phyloP scores from a whole-genome alignment of 2,888 invertebrate genomes.

The Tinea trinotella region DNA sequence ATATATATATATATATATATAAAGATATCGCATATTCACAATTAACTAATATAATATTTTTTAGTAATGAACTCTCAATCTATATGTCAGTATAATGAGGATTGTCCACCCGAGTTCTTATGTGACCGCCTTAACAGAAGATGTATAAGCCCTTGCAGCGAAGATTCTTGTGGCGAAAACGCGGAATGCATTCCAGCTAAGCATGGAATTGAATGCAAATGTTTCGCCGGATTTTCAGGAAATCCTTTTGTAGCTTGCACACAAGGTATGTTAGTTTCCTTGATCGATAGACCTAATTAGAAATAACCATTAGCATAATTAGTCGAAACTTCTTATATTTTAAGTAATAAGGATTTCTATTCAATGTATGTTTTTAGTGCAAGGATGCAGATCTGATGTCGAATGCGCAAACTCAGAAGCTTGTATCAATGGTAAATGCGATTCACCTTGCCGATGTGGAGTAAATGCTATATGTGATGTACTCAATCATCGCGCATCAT shows the following conservation, averaged over 20 bases:
- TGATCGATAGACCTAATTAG: too few species aligned
- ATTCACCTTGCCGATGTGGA: constrained; percentile 85
- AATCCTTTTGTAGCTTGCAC: constrained; percentile 83
- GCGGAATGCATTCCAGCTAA: constrained; percentile 84
- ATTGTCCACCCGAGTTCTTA: constrained; percentile 88
- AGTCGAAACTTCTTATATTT: too few species aligned
- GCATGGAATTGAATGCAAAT: constrained; percentile 83
- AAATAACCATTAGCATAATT: too few species aligned
- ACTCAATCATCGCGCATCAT: constrained; percentile 81
- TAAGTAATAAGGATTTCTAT: neutral
- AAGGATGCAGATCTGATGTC: constrained; percentile 79
- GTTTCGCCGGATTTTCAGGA: constrained; percentile 80
- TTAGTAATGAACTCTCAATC: constrained; percentile 48
- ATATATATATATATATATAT: too few species aligned
- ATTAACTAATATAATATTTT: constrained; percentile 28
- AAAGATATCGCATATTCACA: too few species aligned
- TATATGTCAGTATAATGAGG: constrained; percentile 91
- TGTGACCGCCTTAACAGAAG: constrained; percentile 88
- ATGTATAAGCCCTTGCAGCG: constrained; percentile 86
- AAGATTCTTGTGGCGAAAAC: constrained; percentile 86
- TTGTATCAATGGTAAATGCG: constrained; percentile 82
- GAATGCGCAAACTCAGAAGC: constrained; percentile 84
- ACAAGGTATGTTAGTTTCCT: constrained; percentile 73
- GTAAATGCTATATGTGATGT: constrained; percentile 87
- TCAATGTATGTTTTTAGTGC: constrained; percentile 70